Evolutionary conservation across 2,888 invertebrate species (phyloP).

Genomic region (Cantharis lateralis): DNA sequence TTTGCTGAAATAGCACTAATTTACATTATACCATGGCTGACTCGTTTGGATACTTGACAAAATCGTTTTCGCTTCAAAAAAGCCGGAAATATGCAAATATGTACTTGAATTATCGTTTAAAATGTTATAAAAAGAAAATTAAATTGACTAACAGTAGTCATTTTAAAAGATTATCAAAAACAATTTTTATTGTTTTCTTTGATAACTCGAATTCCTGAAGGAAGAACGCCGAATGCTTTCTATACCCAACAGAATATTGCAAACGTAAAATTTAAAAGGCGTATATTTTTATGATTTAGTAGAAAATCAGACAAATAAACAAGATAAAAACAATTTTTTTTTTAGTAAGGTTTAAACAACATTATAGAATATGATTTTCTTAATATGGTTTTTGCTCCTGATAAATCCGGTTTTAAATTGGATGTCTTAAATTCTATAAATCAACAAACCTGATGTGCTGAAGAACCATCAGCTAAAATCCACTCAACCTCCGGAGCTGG

Average conservation of each 20-base stretch:
- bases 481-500: conserved; percentile 79
- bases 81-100: background rate
- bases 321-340: background rate
- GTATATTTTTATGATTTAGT: background rate
- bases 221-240: background rate
- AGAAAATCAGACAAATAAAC: background rate
- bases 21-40: background rate
- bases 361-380: background rate
- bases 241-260: background rate
- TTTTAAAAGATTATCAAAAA: background rate
- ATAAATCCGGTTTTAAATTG: background rate
- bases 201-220: background rate
- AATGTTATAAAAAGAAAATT: background rate
- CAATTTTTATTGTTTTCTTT: background rate
- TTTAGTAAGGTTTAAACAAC: background rate
- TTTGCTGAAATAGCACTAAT: background rate
- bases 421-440: background rate
- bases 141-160: background rate
- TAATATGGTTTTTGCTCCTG: background rate
- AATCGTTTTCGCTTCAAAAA: background rate
- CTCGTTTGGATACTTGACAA: background rate
- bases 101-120: background rate
- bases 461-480: conserved; percentile 73
- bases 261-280: background rate
- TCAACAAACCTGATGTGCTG: conserved; percentile 61